Base-by-base conservation (phyloP, 2,888 invertebrate genomes). In the Congeria kusceri region DNA sequence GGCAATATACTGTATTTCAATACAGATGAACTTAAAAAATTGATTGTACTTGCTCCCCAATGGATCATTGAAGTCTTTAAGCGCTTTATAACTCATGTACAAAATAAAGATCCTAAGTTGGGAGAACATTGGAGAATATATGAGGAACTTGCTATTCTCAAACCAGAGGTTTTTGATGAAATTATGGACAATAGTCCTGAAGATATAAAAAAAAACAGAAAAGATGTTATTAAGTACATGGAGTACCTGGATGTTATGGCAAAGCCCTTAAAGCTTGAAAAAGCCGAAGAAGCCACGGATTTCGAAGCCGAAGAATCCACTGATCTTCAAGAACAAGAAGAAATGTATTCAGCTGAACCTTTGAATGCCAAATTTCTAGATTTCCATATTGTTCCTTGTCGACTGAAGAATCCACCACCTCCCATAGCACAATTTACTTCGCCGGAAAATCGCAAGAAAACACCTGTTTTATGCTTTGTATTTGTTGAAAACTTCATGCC, bases 11-110 rank as follows among this genome's bases (percentile, higher is more conserved):
- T 81, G 15, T 81, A 68, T 39, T 81, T 65, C 57, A 66, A 77
- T 28, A 70, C 72, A 58, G 73, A 78, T 29, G 18, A 46, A 9
- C 47, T 82, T 9, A 25, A 69, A 11, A 29, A 76, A 13, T 32
- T 18, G 25, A 57, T 82, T 27, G 76, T 82, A 44, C 56, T 82
- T 13, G 57, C 65, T 13, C 82, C 82, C 20, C 78, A 78, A 58
- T 82, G 78, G 78, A 78, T 82, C 7, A 69, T 82, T 57, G 76
- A 78, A 63, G 77, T 71, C 0, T 82, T 82, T 56, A 81, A 67
- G 47, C 71, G 77, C 20, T 77, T 81, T 65, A 63, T 81, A 15
- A 69, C 76, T 4, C 76, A 73, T 58, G 58, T 64, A n/a, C 47
- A 15, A 15, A 53, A 72, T 28, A 76, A 69, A 65, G 44, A 73